phyloP scores from a whole-genome alignment of 1,140 invertebrate species.

The Limonius californicus region DNA sequence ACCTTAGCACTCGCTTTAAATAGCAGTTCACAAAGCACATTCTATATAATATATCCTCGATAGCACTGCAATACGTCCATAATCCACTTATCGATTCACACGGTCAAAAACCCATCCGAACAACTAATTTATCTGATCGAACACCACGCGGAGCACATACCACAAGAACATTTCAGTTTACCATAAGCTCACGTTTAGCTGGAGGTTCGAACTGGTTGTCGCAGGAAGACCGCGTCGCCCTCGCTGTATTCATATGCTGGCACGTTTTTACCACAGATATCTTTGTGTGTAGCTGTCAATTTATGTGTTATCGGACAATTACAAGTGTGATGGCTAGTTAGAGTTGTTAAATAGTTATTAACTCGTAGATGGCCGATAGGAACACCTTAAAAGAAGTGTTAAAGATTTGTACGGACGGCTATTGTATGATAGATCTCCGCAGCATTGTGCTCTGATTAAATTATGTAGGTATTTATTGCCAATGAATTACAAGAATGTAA shows the following conservation, averaged over 20 bases:
- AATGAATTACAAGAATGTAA: not conserved
- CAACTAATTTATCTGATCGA: conserved; percentile 41
- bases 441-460: conserved; percentile 7
- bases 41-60: not conserved
- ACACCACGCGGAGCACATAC: conserved; percentile 33
- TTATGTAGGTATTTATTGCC: not conserved
- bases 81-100: conserved; percentile 42
- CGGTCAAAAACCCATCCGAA: conserved; percentile 39
- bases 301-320: conserved; percentile 42
- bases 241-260: conserved; percentile 36
- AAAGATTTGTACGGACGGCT: not conserved
- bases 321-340: conserved; percentile 42
- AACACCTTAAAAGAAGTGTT: not conserved
- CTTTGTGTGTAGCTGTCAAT: conserved; percentile 41
- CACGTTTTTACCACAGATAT: conserved; percentile 25
- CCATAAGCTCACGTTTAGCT: not conserved
- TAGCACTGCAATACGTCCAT: conserved; percentile 31
- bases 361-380: conserved; percentile 36
- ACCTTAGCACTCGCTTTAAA: not conserved
- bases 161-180: conserved; percentile 36
- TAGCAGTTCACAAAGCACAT: not conserved
- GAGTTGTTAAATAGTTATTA: conserved; percentile 43
- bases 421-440: conserved; percentile 1
- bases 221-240: not conserved
- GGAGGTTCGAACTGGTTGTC: not conserved